Evolutionary conservation across 2,113 vertebrate genomes (phyloP).

Genomic region (Chionomys nivalis): DNA sequence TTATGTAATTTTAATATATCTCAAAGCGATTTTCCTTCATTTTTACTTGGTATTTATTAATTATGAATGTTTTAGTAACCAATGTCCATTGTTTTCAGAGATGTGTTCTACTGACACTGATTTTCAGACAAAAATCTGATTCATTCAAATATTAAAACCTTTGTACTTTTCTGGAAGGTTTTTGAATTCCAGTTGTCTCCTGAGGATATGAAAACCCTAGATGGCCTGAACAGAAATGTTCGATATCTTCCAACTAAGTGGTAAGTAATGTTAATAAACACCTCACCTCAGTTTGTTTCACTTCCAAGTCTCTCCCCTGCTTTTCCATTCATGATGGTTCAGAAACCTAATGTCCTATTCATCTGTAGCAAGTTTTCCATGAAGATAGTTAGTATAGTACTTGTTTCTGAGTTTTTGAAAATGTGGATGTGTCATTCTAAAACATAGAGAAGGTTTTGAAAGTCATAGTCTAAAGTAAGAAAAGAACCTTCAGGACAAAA

Average conservation of each 20-base stretch:
- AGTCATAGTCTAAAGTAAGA: neutral
- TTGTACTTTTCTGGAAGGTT: neutral
- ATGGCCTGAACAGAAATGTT: slow-evolving; percentile 33
- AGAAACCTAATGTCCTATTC: neutral
- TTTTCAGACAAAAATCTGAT: neutral
- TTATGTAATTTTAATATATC: neutral
- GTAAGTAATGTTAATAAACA: neutral
- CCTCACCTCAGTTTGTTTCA: neutral
- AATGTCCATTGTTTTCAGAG: neutral
- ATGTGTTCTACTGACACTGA: neutral
- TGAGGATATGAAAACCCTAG: slow-evolving; percentile 23
- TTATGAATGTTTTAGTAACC: neutral
- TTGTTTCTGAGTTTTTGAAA: neutral
- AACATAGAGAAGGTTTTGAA: neutral
- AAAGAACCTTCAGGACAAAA: neutral
- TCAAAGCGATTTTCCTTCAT: neutral
- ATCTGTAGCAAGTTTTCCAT: neutral
- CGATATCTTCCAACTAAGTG: neutral
- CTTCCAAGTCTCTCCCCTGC: accelerated
- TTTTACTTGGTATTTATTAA: neutral
- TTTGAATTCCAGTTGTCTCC: slow-evolving; percentile 25
- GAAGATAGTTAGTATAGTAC: neutral
- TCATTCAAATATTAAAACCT: neutral
- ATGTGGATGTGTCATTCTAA: neutral
- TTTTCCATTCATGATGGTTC: neutral